These are phyloP conservation scores for Hypomecis atomaria DNA, from an alignment of 2,888 invertebrate species.

Conservation along the genomic window DNA sequence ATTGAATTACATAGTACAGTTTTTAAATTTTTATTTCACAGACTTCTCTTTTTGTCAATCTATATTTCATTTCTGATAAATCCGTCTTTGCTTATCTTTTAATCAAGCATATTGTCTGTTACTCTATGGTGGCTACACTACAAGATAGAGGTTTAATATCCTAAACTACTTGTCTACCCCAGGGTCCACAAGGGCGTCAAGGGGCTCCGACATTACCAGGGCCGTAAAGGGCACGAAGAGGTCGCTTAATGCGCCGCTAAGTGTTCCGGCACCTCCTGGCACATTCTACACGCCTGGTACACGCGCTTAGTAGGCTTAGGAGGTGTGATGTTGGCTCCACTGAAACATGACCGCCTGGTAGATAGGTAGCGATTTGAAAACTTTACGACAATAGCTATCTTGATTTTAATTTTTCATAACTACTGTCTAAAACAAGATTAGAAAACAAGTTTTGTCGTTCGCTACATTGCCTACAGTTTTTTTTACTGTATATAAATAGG, in stretches of 20 bases:
- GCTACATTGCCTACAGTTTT: neutral
- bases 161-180: conserved; percentile 16
- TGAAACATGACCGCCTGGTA: conserved; percentile 5
- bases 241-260: conserved; percentile 67
- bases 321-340: conserved; percentile 11
- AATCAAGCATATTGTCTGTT: neutral
- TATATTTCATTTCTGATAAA: no score
- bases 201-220: conserved; percentile 59
- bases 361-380: neutral
- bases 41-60: no score
- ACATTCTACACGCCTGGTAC: conserved; percentile 44
- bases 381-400: neutral
- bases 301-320: conserved; percentile 24
- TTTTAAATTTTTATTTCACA: no score
- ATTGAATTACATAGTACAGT: no score
- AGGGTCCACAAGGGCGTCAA: conserved; percentile 43
- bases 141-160: conserved; percentile 1
- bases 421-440: neutral
- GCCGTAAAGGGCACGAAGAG: conserved; percentile 63
- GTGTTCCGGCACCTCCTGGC: conserved; percentile 52
- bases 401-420: no score
- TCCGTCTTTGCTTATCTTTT: neutral
- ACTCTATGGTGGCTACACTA: no score
- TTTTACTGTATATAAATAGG: neutral
- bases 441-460: neutral